Conservation (phyloP, 1,140 invertebrate species). For the Hormaphis cornu region DNA sequence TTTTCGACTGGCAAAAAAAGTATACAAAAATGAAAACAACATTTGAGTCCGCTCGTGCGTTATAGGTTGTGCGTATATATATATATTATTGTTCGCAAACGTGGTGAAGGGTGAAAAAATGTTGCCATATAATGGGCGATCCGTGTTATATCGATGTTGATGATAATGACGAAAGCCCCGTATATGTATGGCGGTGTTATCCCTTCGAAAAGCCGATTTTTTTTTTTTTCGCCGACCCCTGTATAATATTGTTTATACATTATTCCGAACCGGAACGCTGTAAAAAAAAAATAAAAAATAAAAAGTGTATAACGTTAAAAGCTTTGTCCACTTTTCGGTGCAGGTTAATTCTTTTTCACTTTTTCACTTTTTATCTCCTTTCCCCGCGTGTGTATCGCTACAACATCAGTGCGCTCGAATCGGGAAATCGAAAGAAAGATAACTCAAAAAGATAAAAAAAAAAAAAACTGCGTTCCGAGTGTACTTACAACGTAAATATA, state of each 20-base stretch:
- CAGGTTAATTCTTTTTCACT: constrained; percentile 26
- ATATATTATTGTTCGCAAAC: not conserved
- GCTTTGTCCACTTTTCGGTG: constrained; percentile 26
- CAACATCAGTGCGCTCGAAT: no score
- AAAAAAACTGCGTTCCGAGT: no score
- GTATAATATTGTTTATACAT: constrained; percentile 29
- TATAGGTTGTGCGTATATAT: not conserved
- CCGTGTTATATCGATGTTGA: constrained; percentile 30
- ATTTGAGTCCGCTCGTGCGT: not conserved
- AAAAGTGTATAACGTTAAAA: constrained; percentile 21
- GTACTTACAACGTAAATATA: no score
- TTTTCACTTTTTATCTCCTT: not conserved
- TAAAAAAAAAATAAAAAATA: constrained; percentile 2
- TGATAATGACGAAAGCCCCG: constrained; percentile 18
- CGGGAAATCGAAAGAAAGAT: no score
- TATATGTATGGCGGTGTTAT: not conserved
- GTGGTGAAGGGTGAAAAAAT: not conserved
- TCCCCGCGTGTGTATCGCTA: not conserved
- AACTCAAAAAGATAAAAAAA: no score
- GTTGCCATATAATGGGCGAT: constrained; percentile 25
- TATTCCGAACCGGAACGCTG: constrained; percentile 10
- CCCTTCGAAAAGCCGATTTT: constrained; percentile 17
- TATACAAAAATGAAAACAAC: no score
- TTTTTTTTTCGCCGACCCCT: not conserved
- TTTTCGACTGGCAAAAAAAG: constrained; percentile 18